Conservation (phyloP, 1,140 invertebrate genomes). For the Drosophila tropicalis region DNA sequence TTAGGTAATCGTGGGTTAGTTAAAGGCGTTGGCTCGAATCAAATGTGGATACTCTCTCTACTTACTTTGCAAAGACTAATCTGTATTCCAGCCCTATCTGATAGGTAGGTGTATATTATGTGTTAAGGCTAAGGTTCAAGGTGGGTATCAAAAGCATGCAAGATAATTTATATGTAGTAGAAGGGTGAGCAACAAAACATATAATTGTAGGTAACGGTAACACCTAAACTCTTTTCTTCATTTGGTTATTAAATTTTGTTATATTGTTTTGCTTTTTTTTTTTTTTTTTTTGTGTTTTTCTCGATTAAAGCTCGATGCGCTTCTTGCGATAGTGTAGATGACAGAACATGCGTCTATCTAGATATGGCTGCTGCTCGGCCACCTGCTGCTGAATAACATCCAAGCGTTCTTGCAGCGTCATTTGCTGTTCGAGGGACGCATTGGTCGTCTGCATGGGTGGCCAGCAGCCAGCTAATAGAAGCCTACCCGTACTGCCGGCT, state of each 20-base stretch:
- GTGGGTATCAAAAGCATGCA: constrained; percentile 40
- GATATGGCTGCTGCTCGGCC: constrained; percentile 68
- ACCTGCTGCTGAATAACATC: constrained; percentile 62
- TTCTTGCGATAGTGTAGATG: constrained; percentile 79
- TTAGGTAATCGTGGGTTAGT: constrained; percentile 74
- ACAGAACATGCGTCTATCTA: constrained; percentile 79
- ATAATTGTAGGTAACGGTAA: constrained; percentile 1
- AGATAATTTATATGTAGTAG: constrained; percentile 13
- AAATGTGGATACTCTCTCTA: constrained; percentile 60
- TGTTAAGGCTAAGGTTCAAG: not conserved
- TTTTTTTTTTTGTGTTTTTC: not conserved
- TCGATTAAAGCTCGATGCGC: constrained; percentile 62
- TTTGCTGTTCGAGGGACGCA: constrained; percentile 25
- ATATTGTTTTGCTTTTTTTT: not conserved
- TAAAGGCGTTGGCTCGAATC: constrained; percentile 37
- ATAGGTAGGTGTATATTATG: constrained; percentile 17
- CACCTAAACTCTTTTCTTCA: constrained; percentile 21
- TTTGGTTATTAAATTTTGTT: not conserved
- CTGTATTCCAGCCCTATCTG: constrained; percentile 74
- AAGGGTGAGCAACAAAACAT: constrained; percentile 3
- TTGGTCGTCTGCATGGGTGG: constrained; percentile 19
- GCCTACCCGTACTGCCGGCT: constrained; percentile 77
- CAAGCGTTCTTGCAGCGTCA: constrained; percentile 60
- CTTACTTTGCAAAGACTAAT: constrained; percentile 83
- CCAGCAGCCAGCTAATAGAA: constrained; percentile 64